Percentiles rank a stretch among this genome's conserved stretches.
Evolutionary conservation across 2,888 invertebrate species (phyloP).

Genomic region (Lithophane ornitopus): DNA sequence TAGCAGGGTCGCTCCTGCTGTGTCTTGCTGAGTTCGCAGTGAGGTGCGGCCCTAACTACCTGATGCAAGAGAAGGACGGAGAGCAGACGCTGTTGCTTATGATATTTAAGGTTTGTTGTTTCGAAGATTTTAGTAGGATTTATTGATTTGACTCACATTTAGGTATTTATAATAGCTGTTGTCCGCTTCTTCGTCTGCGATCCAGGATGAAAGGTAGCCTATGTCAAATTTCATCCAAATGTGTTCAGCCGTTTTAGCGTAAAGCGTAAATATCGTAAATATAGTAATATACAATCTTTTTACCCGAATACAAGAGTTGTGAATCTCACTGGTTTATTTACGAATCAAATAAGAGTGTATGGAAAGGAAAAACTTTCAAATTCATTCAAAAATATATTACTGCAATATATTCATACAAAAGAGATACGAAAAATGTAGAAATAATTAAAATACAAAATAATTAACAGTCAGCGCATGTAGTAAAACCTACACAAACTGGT

Average conservation of each 20-base stretch:
- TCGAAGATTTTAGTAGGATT: not conserved
- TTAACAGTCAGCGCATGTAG: slow-evolving; percentile 68
- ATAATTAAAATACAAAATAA: slow-evolving; percentile 44
- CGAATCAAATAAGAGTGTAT: not conserved
- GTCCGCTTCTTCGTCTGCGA: too few relatives aligned
- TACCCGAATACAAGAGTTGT: not conserved
- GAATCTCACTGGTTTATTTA: not conserved
- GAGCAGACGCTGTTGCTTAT: slow-evolving; percentile 91
- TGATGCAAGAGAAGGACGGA: slow-evolving; percentile 90
- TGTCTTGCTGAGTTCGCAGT: slow-evolving; percentile 98
- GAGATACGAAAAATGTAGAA: slow-evolving; percentile 56
- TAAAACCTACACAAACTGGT: slow-evolving; percentile 78
- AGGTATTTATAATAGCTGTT: not conserved
- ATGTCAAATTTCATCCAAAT: too few relatives aligned
- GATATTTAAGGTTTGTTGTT: slow-evolving; percentile 92
- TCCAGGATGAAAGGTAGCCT: too few relatives aligned
- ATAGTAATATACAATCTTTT: not conserved
- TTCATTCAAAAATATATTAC: slow-evolving; percentile 56
- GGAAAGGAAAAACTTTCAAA: slow-evolving; percentile 7
- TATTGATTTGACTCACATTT: not conserved
- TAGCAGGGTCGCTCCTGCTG: slow-evolving; percentile 95
- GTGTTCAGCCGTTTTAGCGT: too few relatives aligned
- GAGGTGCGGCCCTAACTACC: slow-evolving; percentile 93
- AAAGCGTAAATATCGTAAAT: too few relatives aligned
- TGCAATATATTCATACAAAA: slow-evolving; percentile 63